Evolutionary conservation across 2,888 invertebrate species (phyloP).

Genomic region (Aspidapion aeneum): DNA sequence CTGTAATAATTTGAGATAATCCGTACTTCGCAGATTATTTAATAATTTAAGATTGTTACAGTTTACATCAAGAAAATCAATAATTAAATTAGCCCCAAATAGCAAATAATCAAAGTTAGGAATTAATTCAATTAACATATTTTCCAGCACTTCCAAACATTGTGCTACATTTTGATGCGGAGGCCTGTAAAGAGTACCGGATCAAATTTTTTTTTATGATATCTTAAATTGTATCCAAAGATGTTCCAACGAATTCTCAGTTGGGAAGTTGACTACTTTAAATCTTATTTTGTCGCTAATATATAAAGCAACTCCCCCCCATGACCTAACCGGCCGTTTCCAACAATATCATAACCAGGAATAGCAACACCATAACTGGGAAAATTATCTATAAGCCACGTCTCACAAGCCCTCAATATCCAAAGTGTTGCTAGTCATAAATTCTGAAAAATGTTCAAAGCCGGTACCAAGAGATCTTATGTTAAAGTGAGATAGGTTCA

Average conservation of each 20-base stretch:
- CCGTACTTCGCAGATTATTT: neutral
- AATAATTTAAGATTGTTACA: neutral
- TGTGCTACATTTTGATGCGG: neutral
- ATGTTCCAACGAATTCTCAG: neutral
- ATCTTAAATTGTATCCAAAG: neutral
- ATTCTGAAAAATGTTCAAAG: neutral
- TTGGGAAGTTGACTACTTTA: neutral
- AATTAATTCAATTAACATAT: neutral
- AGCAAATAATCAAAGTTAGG: conserved; percentile 2
- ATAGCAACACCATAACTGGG: neutral
- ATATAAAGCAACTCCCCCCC: too few relatives aligned
- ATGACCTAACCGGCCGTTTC: neutral
- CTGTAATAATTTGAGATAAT: too few relatives aligned
- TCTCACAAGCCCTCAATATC: neutral
- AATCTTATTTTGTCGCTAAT: too few relatives aligned
- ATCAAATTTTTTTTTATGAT: neutral
- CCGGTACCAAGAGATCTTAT: neutral
- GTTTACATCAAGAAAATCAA: neutral
- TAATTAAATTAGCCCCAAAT: neutral
- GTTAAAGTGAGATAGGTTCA: neutral
- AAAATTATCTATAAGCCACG: neutral
- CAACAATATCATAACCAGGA: neutral
- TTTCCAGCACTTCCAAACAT: conserved; percentile 3
- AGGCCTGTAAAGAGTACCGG: conserved; percentile 3
- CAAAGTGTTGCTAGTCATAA: neutral